phyloP scores from a whole-genome alignment of 1,140 invertebrate genomes.

The Neomicropteryx cornuta region DNA sequence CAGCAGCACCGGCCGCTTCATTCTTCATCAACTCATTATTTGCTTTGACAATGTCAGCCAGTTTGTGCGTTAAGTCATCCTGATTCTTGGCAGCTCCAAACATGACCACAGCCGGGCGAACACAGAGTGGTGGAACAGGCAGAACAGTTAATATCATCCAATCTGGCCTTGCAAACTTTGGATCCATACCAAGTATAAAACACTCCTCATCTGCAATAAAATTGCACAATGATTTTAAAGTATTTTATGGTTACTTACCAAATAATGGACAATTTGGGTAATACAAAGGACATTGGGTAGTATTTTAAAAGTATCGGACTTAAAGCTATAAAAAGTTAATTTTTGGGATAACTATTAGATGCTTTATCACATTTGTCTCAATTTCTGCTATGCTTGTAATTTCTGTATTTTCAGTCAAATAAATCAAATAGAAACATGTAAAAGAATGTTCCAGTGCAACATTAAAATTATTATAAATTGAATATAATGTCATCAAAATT shows the following conservation, averaged over 20 bases:
- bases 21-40: slow-evolving; percentile 96
- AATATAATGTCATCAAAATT: too few relatives aligned
- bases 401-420: too few relatives aligned
- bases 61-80: slow-evolving; percentile 98
- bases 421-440: too few relatives aligned
- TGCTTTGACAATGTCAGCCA: slow-evolving; percentile 97
- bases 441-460: too few relatives aligned
- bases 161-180: slow-evolving; percentile 91
- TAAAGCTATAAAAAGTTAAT: too few relatives aligned
- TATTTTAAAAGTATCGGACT: too few relatives aligned
- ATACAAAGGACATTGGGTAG: too few relatives aligned
- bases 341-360: too few relatives aligned
- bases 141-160: slow-evolving; percentile 99
- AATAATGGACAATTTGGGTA: too few relatives aligned
- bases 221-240: slow-evolving; percentile 6
- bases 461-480: too few relatives aligned
- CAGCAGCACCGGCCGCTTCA: slow-evolving; percentile 91
- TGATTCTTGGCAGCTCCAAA: slow-evolving; percentile 97
- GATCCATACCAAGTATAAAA: slow-evolving; percentile 91
- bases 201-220: slow-evolving; percentile 79
- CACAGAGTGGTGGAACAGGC: slow-evolving; percentile 90
- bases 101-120: slow-evolving; percentile 96
- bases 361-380: too few relatives aligned
- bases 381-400: too few relatives aligned
- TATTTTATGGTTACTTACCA: neutral